phyloP scores from a whole-genome alignment of 1,140 invertebrate species.

The Halictus rubicundus region DNA sequence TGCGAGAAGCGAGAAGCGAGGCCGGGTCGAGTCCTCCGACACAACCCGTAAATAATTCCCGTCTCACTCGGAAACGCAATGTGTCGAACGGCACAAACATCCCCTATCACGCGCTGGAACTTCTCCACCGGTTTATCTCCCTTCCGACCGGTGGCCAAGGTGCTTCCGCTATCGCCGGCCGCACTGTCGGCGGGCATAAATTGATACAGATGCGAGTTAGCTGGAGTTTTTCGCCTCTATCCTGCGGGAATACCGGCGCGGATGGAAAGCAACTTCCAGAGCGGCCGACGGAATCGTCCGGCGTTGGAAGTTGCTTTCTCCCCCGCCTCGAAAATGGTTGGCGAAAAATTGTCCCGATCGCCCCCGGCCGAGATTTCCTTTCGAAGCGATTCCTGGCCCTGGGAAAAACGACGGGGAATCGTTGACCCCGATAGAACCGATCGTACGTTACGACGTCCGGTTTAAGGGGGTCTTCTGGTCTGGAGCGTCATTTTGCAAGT shows the following conservation, averaged over 20 bases:
- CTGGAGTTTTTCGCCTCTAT: constrained; percentile 75
- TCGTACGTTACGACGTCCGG: constrained; percentile 19
- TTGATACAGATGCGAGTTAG: constrained; percentile 80
- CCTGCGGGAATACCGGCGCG: constrained; percentile 58
- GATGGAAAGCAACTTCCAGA: constrained; percentile 16
- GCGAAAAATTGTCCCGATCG: constrained; percentile 51
- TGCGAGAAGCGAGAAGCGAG: not conserved
- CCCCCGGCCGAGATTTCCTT: constrained; percentile 26
- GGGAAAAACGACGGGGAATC: constrained; percentile 15
- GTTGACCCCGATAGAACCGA: constrained; percentile 38
- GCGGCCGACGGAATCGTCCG: not conserved
- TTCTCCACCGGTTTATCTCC: constrained; percentile 55
- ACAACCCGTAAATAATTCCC: constrained; percentile 15
- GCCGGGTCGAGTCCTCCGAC: not conserved
- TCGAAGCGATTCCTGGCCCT: constrained; percentile 21
- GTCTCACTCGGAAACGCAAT: constrained; percentile 15
- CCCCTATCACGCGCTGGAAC: constrained; percentile 35
- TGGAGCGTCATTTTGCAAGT: no score
- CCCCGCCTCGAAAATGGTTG: constrained; percentile 1
- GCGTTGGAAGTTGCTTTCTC: no score
- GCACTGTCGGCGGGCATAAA: constrained; percentile 73
- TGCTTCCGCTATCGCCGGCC: constrained; percentile 66
- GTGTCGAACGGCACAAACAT: constrained; percentile 45
- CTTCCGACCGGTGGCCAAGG: constrained; percentile 48
- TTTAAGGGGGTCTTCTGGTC: no score